These are phyloP conservation scores for Leptodactylus fuscus DNA, from an alignment of 2,113 vertebrate species.

Conservation along the genomic window DNA sequence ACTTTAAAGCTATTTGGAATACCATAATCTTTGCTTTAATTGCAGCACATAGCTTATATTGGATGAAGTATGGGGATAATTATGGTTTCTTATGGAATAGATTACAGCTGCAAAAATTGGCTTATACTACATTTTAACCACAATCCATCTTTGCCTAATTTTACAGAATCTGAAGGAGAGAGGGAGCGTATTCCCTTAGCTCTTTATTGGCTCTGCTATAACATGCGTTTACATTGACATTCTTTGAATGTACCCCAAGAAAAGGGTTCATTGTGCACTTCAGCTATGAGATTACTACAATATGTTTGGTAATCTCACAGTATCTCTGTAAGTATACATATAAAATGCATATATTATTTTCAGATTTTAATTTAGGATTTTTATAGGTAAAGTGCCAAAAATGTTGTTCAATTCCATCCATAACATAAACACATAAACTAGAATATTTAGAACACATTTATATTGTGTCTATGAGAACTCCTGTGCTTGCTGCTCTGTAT, in stretches of 20 bases:
- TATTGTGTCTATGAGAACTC: too few species aligned
- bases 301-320: background rate
- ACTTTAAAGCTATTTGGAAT: background rate
- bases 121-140: background rate
- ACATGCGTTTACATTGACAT: background rate
- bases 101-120: conserved; percentile 17
- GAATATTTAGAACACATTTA: too few species aligned
- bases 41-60: conserved; percentile 4
- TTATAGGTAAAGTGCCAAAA: background rate
- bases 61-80: background rate
- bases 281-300: background rate
- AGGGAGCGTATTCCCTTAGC: background rate
- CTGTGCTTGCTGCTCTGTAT: too few species aligned
- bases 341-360: background rate
- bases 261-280: background rate
- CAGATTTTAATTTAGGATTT: background rate
- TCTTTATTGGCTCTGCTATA: background rate
- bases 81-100: background rate
- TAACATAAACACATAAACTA: too few species aligned
- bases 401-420: background rate
- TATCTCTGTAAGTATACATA: background rate
- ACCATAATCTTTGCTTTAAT: background rate
- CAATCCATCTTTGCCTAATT: conserved; percentile 13
- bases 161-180: background rate
- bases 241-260: background rate